Evolutionary conservation across 2,113 vertebrate genomes (phyloP).

Genomic region (Rhagologus leucostigma): DNA sequence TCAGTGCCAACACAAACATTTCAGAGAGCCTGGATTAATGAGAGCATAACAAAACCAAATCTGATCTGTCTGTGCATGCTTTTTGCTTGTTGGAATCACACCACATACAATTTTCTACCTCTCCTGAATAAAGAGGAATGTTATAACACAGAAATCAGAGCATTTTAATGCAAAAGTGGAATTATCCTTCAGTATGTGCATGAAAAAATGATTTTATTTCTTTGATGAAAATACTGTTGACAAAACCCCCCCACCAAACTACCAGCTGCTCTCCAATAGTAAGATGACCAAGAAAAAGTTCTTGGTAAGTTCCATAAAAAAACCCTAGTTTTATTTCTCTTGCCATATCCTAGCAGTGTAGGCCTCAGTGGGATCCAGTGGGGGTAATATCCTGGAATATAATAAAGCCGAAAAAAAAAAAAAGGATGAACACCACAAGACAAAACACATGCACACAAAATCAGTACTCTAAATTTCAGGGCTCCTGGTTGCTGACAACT

Average conservation of each 20-base stretch:
- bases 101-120: background rate
- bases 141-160: background rate
- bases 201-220: background rate
- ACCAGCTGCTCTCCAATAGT: background rate
- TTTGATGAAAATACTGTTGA: background rate
- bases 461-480: background rate
- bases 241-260: background rate
- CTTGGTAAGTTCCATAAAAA: background rate
- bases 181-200: background rate
- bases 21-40: background rate
- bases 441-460: background rate
- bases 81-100: background rate
- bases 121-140: background rate
- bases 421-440: background rate
- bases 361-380: background rate
- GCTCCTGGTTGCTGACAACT: background rate
- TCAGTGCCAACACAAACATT: slow-evolving; percentile 8
- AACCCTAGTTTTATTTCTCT: background rate
- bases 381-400: background rate
- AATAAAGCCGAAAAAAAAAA: background rate
- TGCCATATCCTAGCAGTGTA: background rate
- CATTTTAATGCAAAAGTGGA: background rate
- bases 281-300: background rate
- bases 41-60: background rate
- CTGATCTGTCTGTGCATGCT: background rate